phyloP scores from a whole-genome alignment of 2,888 invertebrate species.

The Lingula anatina region DNA sequence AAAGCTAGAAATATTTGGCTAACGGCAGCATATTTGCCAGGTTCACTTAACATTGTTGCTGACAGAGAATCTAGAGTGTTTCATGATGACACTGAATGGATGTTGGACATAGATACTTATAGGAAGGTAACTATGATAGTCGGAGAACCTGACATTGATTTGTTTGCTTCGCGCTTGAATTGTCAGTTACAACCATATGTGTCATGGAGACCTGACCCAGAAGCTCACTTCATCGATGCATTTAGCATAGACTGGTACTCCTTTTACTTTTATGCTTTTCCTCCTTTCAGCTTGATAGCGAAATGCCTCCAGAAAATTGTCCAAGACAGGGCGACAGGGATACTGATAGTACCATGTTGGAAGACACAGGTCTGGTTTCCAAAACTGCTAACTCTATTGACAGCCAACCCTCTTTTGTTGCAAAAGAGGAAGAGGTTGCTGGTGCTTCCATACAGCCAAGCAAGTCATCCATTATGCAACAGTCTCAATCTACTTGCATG shows the following conservation, averaged over 20 bases:
- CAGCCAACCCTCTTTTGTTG: background rate
- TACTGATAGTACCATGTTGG: constrained; percentile 4
- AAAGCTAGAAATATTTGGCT: background rate
- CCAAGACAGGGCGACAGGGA: background rate
- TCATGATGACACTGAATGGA: constrained; percentile 9
- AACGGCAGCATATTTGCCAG: constrained; percentile 1
- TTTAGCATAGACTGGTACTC: constrained; percentile 2
- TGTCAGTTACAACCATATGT: background rate
- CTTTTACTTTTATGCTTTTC: constrained; percentile 5
- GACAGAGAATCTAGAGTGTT: constrained; percentile 4
- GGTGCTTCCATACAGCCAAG: background rate
- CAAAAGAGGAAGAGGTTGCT: background rate
- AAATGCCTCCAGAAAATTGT: constrained; percentile 2
- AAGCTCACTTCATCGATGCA: constrained; percentile 5
- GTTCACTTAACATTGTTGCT: background rate
- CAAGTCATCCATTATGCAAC: constrained; percentile 1
- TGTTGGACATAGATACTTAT: background rate
- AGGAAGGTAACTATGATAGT: background rate
- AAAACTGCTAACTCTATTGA: background rate
- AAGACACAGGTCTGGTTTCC: constrained; percentile 5
- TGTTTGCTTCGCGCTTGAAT: constrained; percentile 8
- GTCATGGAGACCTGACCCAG: constrained; percentile 6
- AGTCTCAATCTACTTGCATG: constrained; percentile 7
- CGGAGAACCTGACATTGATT: background rate
- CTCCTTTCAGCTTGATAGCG: constrained; percentile 6